Evolutionary conservation across 2,113 vertebrate species (phyloP).

Genomic region (Oxygymnocypris stewartii): DNA sequence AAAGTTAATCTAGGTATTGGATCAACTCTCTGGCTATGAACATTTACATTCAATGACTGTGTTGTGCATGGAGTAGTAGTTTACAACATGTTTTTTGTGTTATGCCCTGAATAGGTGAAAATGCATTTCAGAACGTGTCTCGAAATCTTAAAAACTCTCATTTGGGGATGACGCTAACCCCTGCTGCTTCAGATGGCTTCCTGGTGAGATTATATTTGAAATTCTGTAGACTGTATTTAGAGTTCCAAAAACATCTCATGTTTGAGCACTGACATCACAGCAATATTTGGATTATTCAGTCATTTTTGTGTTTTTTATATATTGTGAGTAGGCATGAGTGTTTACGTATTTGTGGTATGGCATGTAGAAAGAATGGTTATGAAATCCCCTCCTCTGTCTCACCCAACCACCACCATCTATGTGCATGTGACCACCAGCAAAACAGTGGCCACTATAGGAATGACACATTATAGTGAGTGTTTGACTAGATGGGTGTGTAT

Average conservation of each 20-base stretch:
- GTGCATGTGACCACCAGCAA: not conserved
- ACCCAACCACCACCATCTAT: slow-evolving; percentile 25
- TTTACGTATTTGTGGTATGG: slow-evolving; percentile 5
- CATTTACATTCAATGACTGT: not conserved
- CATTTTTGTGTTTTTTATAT: slow-evolving; percentile 43
- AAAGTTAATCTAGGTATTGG: slow-evolving; percentile 85
- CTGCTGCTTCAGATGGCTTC: slow-evolving; percentile 79
- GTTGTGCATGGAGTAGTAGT: not conserved
- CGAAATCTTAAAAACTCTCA: slow-evolving; percentile 79
- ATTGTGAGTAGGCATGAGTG: slow-evolving; percentile 31
- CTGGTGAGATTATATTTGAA: slow-evolving; percentile 77
- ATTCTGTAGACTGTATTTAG: not conserved
- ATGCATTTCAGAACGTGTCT: slow-evolving; percentile 79
- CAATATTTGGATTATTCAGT: slow-evolving; percentile 20
- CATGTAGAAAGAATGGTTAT: not conserved
- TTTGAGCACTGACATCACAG: not conserved
- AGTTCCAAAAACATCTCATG: not conserved
- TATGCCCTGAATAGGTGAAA: slow-evolving; percentile 71
- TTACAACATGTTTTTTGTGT: slow-evolving; percentile 17
- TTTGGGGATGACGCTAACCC: slow-evolving; percentile 88
- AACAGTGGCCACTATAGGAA: not conserved
- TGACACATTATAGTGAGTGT: slow-evolving; percentile 16
- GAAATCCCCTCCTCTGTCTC: slow-evolving; percentile 24
- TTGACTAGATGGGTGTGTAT: not conserved
- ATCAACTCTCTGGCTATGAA: not conserved